A percentile compares a stretch with the other conserved stretches of the same genome.
phyloP scores from a whole-genome alignment of 2,888 invertebrate genomes.

The Drosophila paranaensis region DNA sequence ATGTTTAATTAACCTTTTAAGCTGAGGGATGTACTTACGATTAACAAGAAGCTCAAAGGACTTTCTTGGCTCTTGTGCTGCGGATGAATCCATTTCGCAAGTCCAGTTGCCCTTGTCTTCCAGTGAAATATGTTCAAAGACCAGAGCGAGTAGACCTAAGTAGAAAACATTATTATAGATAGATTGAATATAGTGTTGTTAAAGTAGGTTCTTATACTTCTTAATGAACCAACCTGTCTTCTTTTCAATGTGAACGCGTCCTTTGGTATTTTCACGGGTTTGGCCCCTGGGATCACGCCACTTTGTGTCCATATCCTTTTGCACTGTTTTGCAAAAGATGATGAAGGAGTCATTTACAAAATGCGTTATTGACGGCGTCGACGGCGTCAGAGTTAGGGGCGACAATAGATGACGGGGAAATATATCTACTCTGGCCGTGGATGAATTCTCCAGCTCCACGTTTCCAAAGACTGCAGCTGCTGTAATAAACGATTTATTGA shows the following conservation, averaged over 20 bases:
- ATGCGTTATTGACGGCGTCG: constrained; percentile 82
- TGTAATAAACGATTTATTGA: constrained; percentile 22
- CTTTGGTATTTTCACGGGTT: constrained; percentile 82
- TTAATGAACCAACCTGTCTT: constrained; percentile 76
- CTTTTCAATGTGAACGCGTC: constrained; percentile 85
- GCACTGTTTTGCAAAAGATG: constrained; percentile 83
- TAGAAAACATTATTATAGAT: not conserved
- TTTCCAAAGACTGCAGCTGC: constrained; percentile 64
- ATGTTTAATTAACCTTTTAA: not conserved
- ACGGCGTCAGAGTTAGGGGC: constrained; percentile 79
- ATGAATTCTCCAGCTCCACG: constrained; percentile 57
- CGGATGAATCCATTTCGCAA: constrained; percentile 83
- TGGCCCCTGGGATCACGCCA: constrained; percentile 84
- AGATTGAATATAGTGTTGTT: not conserved
- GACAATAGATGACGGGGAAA: constrained; percentile 11
- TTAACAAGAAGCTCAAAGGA: constrained; percentile 85
- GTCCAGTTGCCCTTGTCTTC: constrained; percentile 86
- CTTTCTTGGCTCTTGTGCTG: constrained; percentile 71
- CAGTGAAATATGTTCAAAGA: constrained; percentile 85
- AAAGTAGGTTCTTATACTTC: not conserved
- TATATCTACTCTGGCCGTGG: constrained; percentile 18
- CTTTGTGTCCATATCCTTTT: constrained; percentile 80
- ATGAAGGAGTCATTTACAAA: constrained; percentile 85
- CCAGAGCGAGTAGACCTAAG: constrained; percentile 84
- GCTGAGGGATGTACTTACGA: constrained; percentile 82